Evolutionary conservation across 2,113 vertebrate genomes (phyloP), one percentile per base, ranked within the genome.

Genomic region (Ceyx cyanopectus): DNA sequence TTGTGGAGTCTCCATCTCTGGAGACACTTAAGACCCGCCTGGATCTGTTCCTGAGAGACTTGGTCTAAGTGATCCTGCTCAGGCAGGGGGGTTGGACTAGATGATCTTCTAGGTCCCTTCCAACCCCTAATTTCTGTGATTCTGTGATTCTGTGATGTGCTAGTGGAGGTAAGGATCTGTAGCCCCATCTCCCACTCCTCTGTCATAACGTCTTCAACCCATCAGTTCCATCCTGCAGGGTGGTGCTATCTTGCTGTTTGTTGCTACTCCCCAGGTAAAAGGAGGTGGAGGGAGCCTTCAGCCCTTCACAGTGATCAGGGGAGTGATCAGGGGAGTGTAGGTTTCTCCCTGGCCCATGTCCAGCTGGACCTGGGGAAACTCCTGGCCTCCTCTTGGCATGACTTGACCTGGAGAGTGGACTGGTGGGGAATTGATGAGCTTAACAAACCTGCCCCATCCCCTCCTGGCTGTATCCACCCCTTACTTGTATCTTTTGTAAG

Each of bases 291-390:
- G 57, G 32, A 79, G 26, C 46, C 67, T n/a, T 18, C 61, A 65
- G 63, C 37, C 29, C 73, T 75, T 30, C 1, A 1, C 26, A 17
- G 45, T 22, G 46, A 9, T 37, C 51, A 46, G 46, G 40, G 45
- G 27, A 22, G 34, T 0, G 0, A 9, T 37, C 51, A 46, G 53
- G 40, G 45, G 27, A 22, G 34, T 0, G 0, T 4, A 27, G 46
- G 7, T 84, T 12, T 66, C 26, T 69, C 57, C 45, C 6, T 82
- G 37, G 13, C 13, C 15, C 1, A 0, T 54, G 57, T 54, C 57
- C 40, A 45, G 51, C 74, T 81, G 63, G 63, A 60, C 12, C 16
- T 57, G 74, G 58, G 34, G n/a, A 45, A 50, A 46, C n/a, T 84
- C 23, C 51, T 91, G 79, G 34, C 27, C 51, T 60, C 51, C 67